Base-by-base conservation (phyloP, 2,113 vertebrate genomes). In the Nansenia antarctica region DNA sequence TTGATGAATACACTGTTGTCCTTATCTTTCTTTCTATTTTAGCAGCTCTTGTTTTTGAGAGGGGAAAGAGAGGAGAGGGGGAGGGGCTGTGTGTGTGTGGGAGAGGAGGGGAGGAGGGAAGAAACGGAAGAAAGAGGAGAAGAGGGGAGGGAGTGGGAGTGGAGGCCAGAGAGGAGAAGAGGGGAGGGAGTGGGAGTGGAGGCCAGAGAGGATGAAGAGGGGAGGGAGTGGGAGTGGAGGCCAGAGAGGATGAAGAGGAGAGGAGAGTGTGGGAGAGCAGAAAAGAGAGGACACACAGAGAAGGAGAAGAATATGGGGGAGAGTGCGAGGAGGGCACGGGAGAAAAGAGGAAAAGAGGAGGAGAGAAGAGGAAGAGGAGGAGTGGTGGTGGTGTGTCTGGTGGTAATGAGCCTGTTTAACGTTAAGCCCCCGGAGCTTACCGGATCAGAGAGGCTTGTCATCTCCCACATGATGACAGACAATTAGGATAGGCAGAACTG, bases 211-310 rank as follows among this genome's bases (percentile, higher is more conserved):
- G 27, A 55, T 30, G 42, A 53, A 64, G 34, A 34, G 39, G 63
- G 78, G 72, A 35, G 49, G 69, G 78, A 82, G 76, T 77, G 82
- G 79, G 72, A 76, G 75, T 45, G 20, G n/a, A 1, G 22, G 26
- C 0, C 8, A 1, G 0, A 1, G 3, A 27, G 1, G 1, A 1
- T 1, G n/a, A 24, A 59, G 5, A 3, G 12, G 2, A 18, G 9
- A 11, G 54, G 2, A 24, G 5, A 45, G 9, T n/a, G n/a, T n/a
- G n/a, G n/a, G n/a, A 39, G 37, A 39, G 12, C 2, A 39, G 2
- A 2, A 15, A 42, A 15, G 39, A 42, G 39, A 42, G 14, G 14
- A 42, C 14, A 42, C n/a, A n/a, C n/a, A n/a, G n/a, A n/a, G n/a
- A n/a, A n/a, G n/a, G n/a, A n/a, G n/a, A n/a, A n/a, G n/a, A n/a